Percentiles rank a stretch among this genome's conserved stretches.
phyloP scores from a whole-genome alignment of 2,113 vertebrate species.

The Dipodomys ordii region DNA sequence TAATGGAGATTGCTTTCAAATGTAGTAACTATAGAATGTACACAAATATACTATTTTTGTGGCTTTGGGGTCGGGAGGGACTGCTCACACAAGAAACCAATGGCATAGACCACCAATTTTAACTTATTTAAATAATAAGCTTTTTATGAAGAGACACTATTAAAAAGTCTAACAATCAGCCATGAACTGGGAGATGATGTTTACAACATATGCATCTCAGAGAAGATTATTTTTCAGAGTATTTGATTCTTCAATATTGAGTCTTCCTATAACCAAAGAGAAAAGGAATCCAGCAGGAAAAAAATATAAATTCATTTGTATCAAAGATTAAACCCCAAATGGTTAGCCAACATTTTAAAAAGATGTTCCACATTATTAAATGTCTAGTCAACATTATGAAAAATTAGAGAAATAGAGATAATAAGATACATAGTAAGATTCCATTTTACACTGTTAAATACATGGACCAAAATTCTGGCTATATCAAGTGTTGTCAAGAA shows the following conservation, averaged over 20 bases:
- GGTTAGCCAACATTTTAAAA: neutral
- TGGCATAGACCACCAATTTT: neutral
- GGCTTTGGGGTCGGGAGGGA: neutral
- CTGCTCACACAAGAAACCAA: neutral
- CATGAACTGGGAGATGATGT: neutral
- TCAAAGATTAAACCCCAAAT: neutral
- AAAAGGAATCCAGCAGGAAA: neutral
- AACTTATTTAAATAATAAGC: neutral
- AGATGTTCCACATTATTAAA: neutral
- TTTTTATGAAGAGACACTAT: neutral
- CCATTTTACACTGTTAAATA: neutral
- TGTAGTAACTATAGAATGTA: neutral
- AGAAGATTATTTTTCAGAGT: neutral
- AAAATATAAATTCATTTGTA: neutral
- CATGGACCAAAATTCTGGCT: neutral
- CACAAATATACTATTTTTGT: neutral
- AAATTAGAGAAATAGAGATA: conserved; percentile 28
- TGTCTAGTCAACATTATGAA: conserved; percentile 10
- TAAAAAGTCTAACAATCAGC: neutral
- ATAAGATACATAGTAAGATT: neutral
- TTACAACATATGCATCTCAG: neutral
- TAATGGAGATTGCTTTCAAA: neutral
- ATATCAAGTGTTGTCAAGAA: neutral
- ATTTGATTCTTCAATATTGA: neutral
- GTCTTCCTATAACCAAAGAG: neutral